Evolutionary conservation across 1,140 invertebrate genomes (phyloP).

Genomic region (Drosophila setifemur): DNA sequence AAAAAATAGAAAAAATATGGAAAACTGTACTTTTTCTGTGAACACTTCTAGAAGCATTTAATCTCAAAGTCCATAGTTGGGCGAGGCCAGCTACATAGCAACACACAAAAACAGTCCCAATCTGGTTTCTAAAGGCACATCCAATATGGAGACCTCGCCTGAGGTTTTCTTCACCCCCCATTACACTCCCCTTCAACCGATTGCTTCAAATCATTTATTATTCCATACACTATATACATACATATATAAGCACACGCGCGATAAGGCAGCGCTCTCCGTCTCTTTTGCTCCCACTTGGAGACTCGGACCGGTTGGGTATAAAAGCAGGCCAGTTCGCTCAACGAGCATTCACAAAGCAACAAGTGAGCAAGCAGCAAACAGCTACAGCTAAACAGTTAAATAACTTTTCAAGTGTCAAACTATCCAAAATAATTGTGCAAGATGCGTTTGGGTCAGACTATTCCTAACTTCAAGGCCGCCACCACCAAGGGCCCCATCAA

Average conservation of each 20-base stretch:
- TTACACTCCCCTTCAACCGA: not conserved
- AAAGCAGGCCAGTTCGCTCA: conserved; percentile 25
- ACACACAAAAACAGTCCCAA: not conserved
- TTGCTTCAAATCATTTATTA: not conserved
- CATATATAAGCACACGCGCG: conserved; percentile 6
- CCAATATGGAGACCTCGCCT: conserved; percentile 3
- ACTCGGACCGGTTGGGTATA: conserved; percentile 42
- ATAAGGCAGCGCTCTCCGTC: conserved; percentile 18
- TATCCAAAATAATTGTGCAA: conserved; percentile 19
- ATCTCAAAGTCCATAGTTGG: conserved; percentile 19
- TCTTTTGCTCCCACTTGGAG: conserved; percentile 11
- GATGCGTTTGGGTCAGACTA: conserved; percentile 87
- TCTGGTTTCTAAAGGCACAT: conserved; percentile 1
- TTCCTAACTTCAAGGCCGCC: conserved; percentile 90
- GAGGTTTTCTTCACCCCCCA: not conserved
- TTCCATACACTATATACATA: too few relatives aligned
- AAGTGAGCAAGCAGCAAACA: conserved; percentile 13
- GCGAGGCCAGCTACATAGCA: not conserved
- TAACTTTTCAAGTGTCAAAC: not conserved
- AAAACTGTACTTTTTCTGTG: conserved; percentile 19
- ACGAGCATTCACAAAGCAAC: conserved; percentile 50
- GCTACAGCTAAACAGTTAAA: conserved; percentile 6
- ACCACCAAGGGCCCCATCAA: conserved; percentile 89
- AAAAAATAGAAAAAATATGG: not conserved
- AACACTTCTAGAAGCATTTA: conserved; percentile 22